Base-by-base conservation (phyloP, 2,113 vertebrate species). In the Shinisaurus crocodilurus region DNA sequence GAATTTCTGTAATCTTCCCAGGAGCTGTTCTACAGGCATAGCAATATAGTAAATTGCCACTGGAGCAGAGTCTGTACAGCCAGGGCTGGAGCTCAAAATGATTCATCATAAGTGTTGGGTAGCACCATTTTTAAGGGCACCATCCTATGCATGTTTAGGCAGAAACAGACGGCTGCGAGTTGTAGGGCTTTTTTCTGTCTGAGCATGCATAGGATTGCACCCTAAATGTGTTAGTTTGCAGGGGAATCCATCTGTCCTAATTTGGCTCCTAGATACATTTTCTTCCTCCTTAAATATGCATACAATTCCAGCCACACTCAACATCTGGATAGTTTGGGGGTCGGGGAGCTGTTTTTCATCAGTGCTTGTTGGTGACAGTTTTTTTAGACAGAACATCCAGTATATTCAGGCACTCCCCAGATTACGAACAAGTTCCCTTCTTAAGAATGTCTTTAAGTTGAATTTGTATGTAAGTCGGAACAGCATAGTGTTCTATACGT, bases 1-100 rank as follows among this genome's bases (percentile, higher is more conserved):
- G 50, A 54, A 86, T 91, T 94, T 92, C 60, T 91, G 70, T 18
- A 74, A 34, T 75, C 25, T 10, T 23, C 37, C 88, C 40, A 40
- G 54, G 25, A 60, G 18, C 43, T 1, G 27, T 3, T 85, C 57
- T 91, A 5, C 88, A 20, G 45, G 32, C 65, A 74, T 32, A 60
- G 15, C 25, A 77, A 25, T 75, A 82, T 70, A 79, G 5, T 90
- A 54, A 86, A 74, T 74, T n/a, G 3, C 29, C 9, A 2, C 60
- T 86, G 37, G 77, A 32, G 43, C 45, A 89, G 32, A 34, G 12
- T 25, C 16, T 60, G 54, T 34, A 72, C 40, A 20, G 18, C 60
- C 16, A 25, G 57, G 16, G 9, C 43, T 45, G 23, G 50, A 45
- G 27, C 13, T 60, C 18, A 80, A 40, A 85, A 40, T 29, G 57